phyloP scores from a whole-genome alignment of 2,888 invertebrate genomes.

The Pristionchus arcanus region DNA sequence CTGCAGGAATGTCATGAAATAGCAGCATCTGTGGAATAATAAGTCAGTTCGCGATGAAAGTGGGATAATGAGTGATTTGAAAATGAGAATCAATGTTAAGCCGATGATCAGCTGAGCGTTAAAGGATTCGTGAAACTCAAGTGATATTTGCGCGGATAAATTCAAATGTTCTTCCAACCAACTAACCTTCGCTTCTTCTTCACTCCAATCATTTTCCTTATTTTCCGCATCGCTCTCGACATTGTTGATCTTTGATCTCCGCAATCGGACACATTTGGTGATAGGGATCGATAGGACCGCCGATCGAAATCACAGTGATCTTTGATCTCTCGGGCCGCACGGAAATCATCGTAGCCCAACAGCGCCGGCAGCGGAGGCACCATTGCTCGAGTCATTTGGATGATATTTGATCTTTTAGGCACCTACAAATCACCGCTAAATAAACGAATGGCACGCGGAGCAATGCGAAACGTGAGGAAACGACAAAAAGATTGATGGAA shows the following conservation, averaged over 20 bases:
- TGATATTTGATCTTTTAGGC: not conserved
- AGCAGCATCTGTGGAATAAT: not conserved
- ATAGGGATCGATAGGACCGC: not conserved
- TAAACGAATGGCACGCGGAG: not conserved
- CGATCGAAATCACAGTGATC: not conserved
- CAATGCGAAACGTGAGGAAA: not conserved
- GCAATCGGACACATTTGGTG: not conserved
- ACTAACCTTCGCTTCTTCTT: slow-evolving; percentile 49
- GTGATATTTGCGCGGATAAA: not conserved
- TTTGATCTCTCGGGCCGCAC: not conserved
- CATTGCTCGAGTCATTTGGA: not conserved
- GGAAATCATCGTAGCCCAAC: slow-evolving; percentile 20
- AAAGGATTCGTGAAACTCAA: not conserved
- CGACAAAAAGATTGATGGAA: not conserved
- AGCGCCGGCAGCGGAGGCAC: slow-evolving; percentile 46
- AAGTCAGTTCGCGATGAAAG: not conserved
- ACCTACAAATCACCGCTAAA: not conserved
- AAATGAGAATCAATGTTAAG: too few relatives aligned
- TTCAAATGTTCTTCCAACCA: not conserved
- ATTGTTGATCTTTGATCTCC: slow-evolving; percentile 42
- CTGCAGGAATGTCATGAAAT: not conserved
- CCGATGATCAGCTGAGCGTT: not conserved
- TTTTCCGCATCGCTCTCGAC: slow-evolving; percentile 21
- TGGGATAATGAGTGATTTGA: not conserved
- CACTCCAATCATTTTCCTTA: slow-evolving; percentile 1